Evolutionary conservation across 2,888 invertebrate genomes (phyloP).

Genomic region (Drosophila ustulata): DNA sequence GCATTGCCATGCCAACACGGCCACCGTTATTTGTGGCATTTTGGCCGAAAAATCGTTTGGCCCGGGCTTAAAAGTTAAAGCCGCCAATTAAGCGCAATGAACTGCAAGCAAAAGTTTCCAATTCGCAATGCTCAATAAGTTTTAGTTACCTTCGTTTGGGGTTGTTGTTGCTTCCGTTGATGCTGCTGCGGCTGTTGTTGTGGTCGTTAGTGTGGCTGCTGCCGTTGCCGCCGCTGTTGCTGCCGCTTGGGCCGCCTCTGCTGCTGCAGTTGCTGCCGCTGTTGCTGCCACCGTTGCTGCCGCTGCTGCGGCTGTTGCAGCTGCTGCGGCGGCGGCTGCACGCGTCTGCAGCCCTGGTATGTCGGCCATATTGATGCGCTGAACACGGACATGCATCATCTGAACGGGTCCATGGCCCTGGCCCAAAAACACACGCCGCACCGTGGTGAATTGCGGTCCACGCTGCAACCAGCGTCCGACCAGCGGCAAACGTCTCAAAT

Average conservation of each 20-base stretch:
- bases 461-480: conserved; percentile 76
- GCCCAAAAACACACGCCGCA: conserved; percentile 65
- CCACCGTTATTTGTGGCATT: conserved; percentile 33
- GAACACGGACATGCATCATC: conserved; percentile 75
- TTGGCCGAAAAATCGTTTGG: conserved; percentile 12
- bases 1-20: conserved; percentile 25
- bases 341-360: conserved; percentile 75
- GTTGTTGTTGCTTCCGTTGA: conserved; percentile 10
- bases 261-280: conserved; percentile 20
- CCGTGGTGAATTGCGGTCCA: conserved; percentile 81
- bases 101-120: conserved; percentile 13
- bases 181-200: conserved; percentile 5
- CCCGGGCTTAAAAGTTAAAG: conserved; percentile 45
- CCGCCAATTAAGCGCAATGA: conserved; percentile 41
- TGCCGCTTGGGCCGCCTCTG: conserved; percentile 20
- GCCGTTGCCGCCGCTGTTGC: conserved; percentile 5
- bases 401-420: conserved; percentile 60
- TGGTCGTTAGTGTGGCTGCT: background rate
- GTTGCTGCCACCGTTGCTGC: conserved; percentile 33
- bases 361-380: conserved; percentile 83
- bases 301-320: conserved; percentile 34
- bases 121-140: conserved; percentile 17
- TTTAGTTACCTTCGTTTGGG: conserved; percentile 39
- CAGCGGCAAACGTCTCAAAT: conserved; percentile 73
- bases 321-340: conserved; percentile 34